Base-by-base conservation (phyloP, 2,888 invertebrate species). In the Lasioglossum oenotherae region DNA sequence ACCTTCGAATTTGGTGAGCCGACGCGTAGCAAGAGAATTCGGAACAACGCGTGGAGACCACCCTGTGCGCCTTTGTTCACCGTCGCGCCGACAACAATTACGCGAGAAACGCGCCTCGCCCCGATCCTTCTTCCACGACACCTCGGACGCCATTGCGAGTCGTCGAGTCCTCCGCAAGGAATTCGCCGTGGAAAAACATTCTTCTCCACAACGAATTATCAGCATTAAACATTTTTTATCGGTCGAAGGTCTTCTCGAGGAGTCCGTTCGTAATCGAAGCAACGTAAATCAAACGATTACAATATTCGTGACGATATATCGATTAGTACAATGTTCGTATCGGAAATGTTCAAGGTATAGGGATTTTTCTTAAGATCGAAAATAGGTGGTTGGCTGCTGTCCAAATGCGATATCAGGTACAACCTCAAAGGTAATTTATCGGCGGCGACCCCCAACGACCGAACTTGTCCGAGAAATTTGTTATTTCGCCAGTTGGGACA, bases 351-450 rank as follows among this genome's bases (percentile, higher is more conserved):
- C 87, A 85, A 87, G 88, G 85, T 81, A 72, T 64, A 35, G 8
- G 73, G 60, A 87, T 89, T 90, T 90, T 90, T 88, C 84, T 82
- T 80, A 84, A 84, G 88, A 87, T 84, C 89, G 84, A 90, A 89
- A 90, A 90, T 90, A 90, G 81, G 74, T 71, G 84, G 75, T 81
- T 89, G 89, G 89, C 89, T 44, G 12, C 49, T 74, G 64, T 87
- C 89, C 89, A 90, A 87, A 87, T 81, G 76, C 88, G 88, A 89
- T 90, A 90, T 90, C 89, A 87, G 81, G 79, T 80, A 85, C 74
- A 84, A 74, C 84, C 84, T 87, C 87, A 83, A 89, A 89, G 89
- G 88, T 87, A 89, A 88, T 89, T 82, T 79, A 87, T 73, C 83
- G 85, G 67, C 78, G 64, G 57, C 79, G 83, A 86, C 81, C 81